Base-by-base conservation (phyloP, 2,113 vertebrate genomes). In the Sebastes fasciatus region DNA sequence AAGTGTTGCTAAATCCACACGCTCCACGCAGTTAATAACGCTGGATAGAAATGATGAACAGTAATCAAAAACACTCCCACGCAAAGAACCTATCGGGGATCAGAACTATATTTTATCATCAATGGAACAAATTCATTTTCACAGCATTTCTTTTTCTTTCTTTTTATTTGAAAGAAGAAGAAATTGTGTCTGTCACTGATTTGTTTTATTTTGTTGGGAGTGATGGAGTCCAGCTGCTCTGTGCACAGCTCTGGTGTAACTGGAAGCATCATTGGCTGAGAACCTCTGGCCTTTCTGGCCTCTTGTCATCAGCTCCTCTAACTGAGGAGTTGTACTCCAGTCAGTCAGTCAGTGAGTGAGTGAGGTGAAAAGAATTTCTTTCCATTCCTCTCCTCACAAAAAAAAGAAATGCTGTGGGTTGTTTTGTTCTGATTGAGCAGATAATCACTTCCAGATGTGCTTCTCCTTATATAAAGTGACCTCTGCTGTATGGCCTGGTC, bases 391-490 rank as follows among this genome's bases (percentile, higher is more conserved):
- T 77, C 40, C 67, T 62, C 60, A 51, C 46, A 68, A 74, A 83
- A 61, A 61, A 52, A 52, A 26, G 7, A 14, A 69, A 82, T 64
- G 60, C 62, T 57, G 69, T 63, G 79, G 81, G 60, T 62, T 85
- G 57, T 84, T 82, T 79, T 86, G 65, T 82, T 84, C 49, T 84
- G 83, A 88, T 64, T 71, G 77, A 81, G 66, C 75, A 77, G 79
- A 82, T 83, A 72, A 91, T 87, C 42, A 54, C 61, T 61, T 84
- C 90, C 90, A 93, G 90, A 92, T 88, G 90, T 89, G 74, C 58
- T 73, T 74, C 51, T 17, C 52, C 74, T 63, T 65, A 70, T 51
- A 63, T 51, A 77, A 82, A 55, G 26, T 74, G 45, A 79, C 63
- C 69, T 79, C 42, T 72, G 81, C 13, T 72, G 62, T 61, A 46